Conservation (phyloP, 2,113 vertebrate genomes). For the Rhineura floridana region DNA sequence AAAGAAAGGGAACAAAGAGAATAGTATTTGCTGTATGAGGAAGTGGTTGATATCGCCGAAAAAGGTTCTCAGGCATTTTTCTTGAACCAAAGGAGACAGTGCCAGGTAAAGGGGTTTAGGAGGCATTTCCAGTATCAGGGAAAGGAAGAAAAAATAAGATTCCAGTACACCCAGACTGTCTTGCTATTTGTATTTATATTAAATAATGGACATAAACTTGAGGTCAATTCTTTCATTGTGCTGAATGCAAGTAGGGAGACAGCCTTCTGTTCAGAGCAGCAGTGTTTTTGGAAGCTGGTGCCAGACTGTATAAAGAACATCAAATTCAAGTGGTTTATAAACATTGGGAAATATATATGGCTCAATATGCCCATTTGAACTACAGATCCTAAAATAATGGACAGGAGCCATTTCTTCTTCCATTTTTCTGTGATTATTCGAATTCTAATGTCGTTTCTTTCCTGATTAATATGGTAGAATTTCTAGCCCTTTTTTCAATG, state of each 20-base stretch:
- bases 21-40: not conserved
- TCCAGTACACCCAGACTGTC: not conserved
- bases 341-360: slow-evolving; percentile 15
- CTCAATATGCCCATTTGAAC: slow-evolving; percentile 26
- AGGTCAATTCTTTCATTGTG: slow-evolving; percentile 17
- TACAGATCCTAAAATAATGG: not conserved
- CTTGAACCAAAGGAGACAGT: not conserved
- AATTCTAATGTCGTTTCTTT: not conserved
- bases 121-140: not conserved
- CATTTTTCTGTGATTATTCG: not conserved
- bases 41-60: not conserved
- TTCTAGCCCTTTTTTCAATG: not conserved
- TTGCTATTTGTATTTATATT: slow-evolving; percentile 11
- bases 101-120: not conserved
- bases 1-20: slow-evolving; percentile 9
- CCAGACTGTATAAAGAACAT: slow-evolving; percentile 30
- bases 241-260: slow-evolving; percentile 14
- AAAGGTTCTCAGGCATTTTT: not conserved
- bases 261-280: slow-evolving; percentile 36
- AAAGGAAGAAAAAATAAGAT: not conserved
- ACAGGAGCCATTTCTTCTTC: not conserved
- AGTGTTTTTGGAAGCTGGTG: slow-evolving; percentile 7
- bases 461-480: not conserved
- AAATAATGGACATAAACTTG: slow-evolving; percentile 2
- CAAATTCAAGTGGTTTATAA: slow-evolving; percentile 35